These are phyloP conservation scores for Zhuqinia jingwanae DNA, from an alignment of 2,888 invertebrate genomes.

Conservation along the genomic window DNA sequence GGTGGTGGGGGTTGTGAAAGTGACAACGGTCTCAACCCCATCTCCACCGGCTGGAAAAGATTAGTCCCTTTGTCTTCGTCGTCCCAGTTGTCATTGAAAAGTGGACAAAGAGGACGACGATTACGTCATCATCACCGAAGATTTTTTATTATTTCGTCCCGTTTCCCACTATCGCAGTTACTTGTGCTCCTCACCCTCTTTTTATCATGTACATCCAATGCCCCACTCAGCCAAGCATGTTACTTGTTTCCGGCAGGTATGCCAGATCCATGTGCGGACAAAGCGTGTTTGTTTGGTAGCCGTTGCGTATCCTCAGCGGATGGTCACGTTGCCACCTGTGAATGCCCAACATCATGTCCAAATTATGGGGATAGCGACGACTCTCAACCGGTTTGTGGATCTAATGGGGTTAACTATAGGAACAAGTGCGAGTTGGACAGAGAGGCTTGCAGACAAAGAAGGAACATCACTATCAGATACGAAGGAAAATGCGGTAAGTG, in stretches of 20 bases:
- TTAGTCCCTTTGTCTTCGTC: slow-evolving; percentile 43
- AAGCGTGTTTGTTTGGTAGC: slow-evolving; percentile 87
- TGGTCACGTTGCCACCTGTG: slow-evolving; percentile 78
- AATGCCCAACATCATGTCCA: slow-evolving; percentile 85
- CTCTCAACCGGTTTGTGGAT: slow-evolving; percentile 88
- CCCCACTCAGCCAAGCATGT: slow-evolving; percentile 65
- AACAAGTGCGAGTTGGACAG: slow-evolving; percentile 92
- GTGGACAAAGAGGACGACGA: slow-evolving; percentile 6
- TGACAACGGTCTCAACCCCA: neutral
- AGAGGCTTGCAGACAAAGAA: slow-evolving; percentile 88
- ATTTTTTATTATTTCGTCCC: slow-evolving; percentile 31
- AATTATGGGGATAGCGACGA: slow-evolving; percentile 91
- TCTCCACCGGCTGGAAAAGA: slow-evolving; percentile 40
- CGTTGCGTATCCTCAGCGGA: slow-evolving; percentile 83
- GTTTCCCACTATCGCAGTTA: slow-evolving; percentile 40
- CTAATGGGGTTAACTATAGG: slow-evolving; percentile 83
- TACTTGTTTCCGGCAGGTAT: slow-evolving; percentile 84
- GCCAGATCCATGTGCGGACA: slow-evolving; percentile 87
- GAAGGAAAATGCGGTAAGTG: slow-evolving; percentile 93
- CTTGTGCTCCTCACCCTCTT: slow-evolving; percentile 29
- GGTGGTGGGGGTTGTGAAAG: neutral
- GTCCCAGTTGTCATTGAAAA: neutral
- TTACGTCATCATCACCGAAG: neutral
- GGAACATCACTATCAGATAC: slow-evolving; percentile 90
- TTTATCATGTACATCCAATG: slow-evolving; percentile 54